phyloP scores from a whole-genome alignment of 1,140 invertebrate genomes.

The Cotesia vestalis region DNA sequence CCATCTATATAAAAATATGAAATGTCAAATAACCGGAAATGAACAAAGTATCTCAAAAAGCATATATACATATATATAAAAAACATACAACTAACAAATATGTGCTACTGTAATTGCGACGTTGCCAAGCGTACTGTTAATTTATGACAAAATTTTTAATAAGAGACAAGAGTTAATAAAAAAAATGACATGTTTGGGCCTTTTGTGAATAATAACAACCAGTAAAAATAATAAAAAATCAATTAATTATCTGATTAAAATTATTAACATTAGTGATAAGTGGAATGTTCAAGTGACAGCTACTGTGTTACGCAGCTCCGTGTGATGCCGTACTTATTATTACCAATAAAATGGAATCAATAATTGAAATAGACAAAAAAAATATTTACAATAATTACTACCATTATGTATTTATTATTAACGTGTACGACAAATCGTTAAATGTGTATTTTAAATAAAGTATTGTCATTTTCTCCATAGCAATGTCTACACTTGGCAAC shows the following conservation, averaged over 20 bases:
- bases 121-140: slow-evolving; percentile 59
- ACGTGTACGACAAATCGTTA: neutral
- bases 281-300: slow-evolving; percentile 64
- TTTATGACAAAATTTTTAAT: slow-evolving; percentile 52
- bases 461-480: slow-evolving; percentile 52
- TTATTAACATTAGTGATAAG: slow-evolving; percentile 57
- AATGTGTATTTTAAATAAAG: slow-evolving; percentile 19
- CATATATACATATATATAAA: neutral
- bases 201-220: slow-evolving; percentile 49
- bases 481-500: slow-evolving; percentile 60
- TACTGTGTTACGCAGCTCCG: slow-evolving; percentile 67
- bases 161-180: slow-evolving; percentile 49
- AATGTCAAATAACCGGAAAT: neutral
- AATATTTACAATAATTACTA: neutral
- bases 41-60: too few relatives aligned
- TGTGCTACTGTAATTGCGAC: slow-evolving; percentile 49
- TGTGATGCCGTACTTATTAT: slow-evolving; percentile 58
- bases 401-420: slow-evolving; percentile 13
- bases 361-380: neutral
- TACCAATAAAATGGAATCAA: slow-evolving; percentile 24
- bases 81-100: neutral
- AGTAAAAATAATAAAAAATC: slow-evolving; percentile 35
- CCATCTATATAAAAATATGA: slow-evolving; percentile 3
- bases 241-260: slow-evolving; percentile 48
- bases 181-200: slow-evolving; percentile 36